Base-by-base conservation (phyloP, 2,113 vertebrate species). In the Megaleporinus macrocephalus region DNA sequence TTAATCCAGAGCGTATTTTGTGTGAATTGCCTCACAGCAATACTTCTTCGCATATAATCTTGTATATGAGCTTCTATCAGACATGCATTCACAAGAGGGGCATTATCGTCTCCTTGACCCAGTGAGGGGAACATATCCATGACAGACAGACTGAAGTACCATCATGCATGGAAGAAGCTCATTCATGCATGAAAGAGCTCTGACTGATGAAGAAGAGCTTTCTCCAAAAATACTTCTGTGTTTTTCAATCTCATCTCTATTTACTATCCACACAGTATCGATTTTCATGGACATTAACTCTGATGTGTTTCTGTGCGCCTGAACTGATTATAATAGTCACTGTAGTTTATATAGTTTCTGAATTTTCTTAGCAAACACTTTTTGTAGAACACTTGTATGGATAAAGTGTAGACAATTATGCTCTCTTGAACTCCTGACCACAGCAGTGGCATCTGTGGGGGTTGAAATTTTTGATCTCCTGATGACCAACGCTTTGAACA, bases 201-300 rank as follows among this genome's bases (percentile, higher is more conserved):
- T 65, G 51, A 66, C 71, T 27, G 51, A 73, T 70, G 18, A 29
- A 16, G 63, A 27, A 49, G 87, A 20, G 18, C 5, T 27, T 63
- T 63, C 41, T 44, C 41, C 41, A 16, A 66, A 66, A 66, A 55
- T 7, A 55, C 20, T 22, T 13, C 18, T 1, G 0, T 55, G 53
- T 55, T 55, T 55, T 55, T 53, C 16, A 53, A 16, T 4, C 51
- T 53, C 20, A 59, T n/a, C 55, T 24, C 55, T 24, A 1, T 24
- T 16, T n/a, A 18, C 6, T 12, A 59, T 11, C 4, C 13, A 13
- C 13, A 49, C 7, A 1, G 47, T 10, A 14, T 49, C 47, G 13
- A 14, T 14, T 49, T 49, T 49, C 7, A 49, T 10, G 1, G 47
- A 49, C 47, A 49, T 49, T 49, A 49, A 49, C 13, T 14, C 13